phyloP scores from a whole-genome alignment of 2,888 invertebrate species.

The Pomacea canaliculata region DNA sequence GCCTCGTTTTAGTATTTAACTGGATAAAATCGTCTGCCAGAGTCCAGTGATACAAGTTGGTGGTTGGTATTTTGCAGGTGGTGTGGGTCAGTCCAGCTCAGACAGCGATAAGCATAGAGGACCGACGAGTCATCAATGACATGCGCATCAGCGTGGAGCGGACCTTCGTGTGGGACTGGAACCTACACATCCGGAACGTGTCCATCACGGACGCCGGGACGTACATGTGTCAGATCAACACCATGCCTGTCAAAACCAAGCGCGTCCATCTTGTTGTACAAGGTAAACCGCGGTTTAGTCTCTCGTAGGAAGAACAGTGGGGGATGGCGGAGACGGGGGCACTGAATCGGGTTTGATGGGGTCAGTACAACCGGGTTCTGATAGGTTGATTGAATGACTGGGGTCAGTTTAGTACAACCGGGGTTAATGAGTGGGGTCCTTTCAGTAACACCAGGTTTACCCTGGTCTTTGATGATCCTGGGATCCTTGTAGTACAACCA shows the following conservation, averaged over 20 bases:
- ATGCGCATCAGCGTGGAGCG: slow-evolving; percentile 59
- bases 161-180: slow-evolving; percentile 60
- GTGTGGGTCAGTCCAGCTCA: slow-evolving; percentile 60
- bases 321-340: neutral
- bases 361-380: too few species aligned
- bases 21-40: too few species aligned
- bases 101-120: slow-evolving; percentile 54
- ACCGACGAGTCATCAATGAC: slow-evolving; percentile 60
- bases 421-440: too few species aligned
- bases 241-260: slow-evolving; percentile 58
- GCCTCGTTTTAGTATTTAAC: too few species aligned
- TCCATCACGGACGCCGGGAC: slow-evolving; percentile 55
- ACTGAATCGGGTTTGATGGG: too few species aligned
- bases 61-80: slow-evolving; percentile 45
- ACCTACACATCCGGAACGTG: slow-evolving; percentile 59
- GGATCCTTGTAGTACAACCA: too few species aligned
- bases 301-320: neutral
- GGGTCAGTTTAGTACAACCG: too few species aligned
- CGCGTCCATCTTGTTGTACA: slow-evolving; percentile 57
- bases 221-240: slow-evolving; percentile 65
- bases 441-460: too few species aligned
- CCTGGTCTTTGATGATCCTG: too few species aligned
- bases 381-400: neutral
- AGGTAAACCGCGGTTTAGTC: slow-evolving; percentile 44
- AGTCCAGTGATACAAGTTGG: too few species aligned